Conservation (phyloP, 2,888 invertebrate species). For the Nemapogon koenigi region DNA sequence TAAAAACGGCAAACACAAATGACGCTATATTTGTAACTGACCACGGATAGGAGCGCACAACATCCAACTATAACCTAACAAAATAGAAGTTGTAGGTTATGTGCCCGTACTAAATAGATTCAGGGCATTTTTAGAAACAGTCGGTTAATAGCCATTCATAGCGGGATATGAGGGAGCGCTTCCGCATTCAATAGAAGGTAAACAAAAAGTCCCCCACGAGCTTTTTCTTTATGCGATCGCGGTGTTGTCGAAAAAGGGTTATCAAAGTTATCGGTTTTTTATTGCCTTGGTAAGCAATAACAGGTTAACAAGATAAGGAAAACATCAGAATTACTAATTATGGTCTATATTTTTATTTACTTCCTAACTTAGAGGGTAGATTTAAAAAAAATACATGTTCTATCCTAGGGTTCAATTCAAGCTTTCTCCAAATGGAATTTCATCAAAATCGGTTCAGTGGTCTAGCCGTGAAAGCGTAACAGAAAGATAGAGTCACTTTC, state of each 20-base stretch:
- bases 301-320: no score
- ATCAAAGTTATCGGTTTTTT: no score
- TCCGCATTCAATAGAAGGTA: constrained; percentile 35
- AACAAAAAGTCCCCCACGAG: background rate
- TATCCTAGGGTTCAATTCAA: no score
- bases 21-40: constrained; percentile 24
- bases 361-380: no score
- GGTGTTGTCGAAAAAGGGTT: no score
- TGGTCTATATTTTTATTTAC: background rate
- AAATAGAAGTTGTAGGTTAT: constrained; percentile 44
- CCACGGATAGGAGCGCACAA: constrained; percentile 31
- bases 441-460: no score
- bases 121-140: constrained; percentile 31
- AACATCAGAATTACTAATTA: background rate
- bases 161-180: constrained; percentile 29
- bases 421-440: no score
- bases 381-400: no score
- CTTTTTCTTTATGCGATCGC: no score
- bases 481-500: no score
- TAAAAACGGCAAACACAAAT: constrained; percentile 39
- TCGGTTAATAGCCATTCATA: constrained; percentile 48
- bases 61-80: constrained; percentile 56
- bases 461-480: no score
- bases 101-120: constrained; percentile 24
- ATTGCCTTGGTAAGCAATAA: no score